These are phyloP conservation scores for Stenurella melanura DNA, from an alignment of 2,888 invertebrate genomes.

Conservation along the genomic window DNA sequence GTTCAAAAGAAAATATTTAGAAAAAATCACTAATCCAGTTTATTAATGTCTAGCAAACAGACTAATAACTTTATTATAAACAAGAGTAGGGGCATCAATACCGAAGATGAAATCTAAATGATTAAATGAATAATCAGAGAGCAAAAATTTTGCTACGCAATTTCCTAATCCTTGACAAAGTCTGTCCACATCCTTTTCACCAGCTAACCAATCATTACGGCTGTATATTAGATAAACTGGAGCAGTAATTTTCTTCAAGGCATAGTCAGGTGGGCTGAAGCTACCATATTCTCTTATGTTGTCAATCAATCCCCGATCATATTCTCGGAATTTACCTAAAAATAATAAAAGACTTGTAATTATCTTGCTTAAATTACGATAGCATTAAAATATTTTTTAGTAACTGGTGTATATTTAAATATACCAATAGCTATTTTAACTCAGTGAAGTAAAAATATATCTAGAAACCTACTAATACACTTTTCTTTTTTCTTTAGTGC, in stretches of 20 bases:
- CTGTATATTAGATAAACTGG: constrained; percentile 74
- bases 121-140: constrained; percentile 65
- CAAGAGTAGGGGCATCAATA: constrained; percentile 63
- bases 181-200: constrained; percentile 60
- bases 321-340: constrained; percentile 71
- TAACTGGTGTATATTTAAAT: no score
- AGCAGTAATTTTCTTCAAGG: constrained; percentile 69
- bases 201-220: constrained; percentile 74
- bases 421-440: background rate
- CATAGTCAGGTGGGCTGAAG: constrained; percentile 71
- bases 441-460: no score
- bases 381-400: no score
- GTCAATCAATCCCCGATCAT: constrained; percentile 74
- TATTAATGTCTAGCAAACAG: constrained; percentile 52
- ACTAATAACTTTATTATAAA: constrained; percentile 65
- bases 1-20: background rate
- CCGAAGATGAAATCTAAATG: constrained; percentile 69
- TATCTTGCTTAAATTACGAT: no score
- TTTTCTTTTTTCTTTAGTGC: no score
- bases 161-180: constrained; percentile 67
- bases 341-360: constrained; percentile 55
- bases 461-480: no score
- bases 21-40: background rate
- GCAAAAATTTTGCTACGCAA: constrained; percentile 60
- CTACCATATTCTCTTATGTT: constrained; percentile 66